Base-by-base conservation (phyloP, 1,140 invertebrate species). In the Radopholus similis region DNA sequence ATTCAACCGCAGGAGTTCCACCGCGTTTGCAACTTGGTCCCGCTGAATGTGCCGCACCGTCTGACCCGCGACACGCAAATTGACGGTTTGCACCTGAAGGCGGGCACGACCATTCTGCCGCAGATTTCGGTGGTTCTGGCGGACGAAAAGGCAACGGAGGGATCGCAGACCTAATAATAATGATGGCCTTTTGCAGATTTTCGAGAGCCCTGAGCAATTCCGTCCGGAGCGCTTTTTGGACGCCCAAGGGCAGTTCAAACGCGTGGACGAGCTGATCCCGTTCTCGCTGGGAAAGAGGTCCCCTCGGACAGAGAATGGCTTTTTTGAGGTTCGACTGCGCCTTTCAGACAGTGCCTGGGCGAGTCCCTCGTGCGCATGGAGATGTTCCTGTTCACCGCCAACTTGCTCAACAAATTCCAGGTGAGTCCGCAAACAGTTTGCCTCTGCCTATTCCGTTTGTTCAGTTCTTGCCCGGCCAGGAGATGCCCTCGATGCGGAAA, bases 1-100 rank as follows among this genome's bases (percentile, higher is more conserved):
- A 30, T 28, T 70, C 30, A 58, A 55, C 2, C 0, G 54, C 4
- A 71, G 70, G 70, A 71, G 35, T 26, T 59, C 30, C 70, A 71
- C 66, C 64, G 70, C 15, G 21, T 71, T 23, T 49, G 69, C 15
- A 71, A 71, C 58, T 9, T 70, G 23, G 15, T 75, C n/a, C 53
- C 68, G n/a, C 30, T 34, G 23, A 70, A 70, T 23, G 0, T 70
- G 13, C n/a, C 44, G 9, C 64, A 44, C n/a, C 2, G n/a, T 13
- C 72, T 38, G n/a, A 70, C 59, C 15, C 72, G 54, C 18, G 62
- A 75, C 28, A 57, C 49, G 11, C 32, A 18, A 30, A 60, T 70
- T 26, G 53, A 65, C 47, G 68, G 68, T 3, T 44, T 42, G 30
- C 21, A 30, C 13, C 23, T 70, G 4, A 53, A 53, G 21, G 47